Evolutionary conservation across 2,113 vertebrate species (phyloP), one percentile per base, ranked within the genome.

Genomic region (Nesoenas mayeri): DNA sequence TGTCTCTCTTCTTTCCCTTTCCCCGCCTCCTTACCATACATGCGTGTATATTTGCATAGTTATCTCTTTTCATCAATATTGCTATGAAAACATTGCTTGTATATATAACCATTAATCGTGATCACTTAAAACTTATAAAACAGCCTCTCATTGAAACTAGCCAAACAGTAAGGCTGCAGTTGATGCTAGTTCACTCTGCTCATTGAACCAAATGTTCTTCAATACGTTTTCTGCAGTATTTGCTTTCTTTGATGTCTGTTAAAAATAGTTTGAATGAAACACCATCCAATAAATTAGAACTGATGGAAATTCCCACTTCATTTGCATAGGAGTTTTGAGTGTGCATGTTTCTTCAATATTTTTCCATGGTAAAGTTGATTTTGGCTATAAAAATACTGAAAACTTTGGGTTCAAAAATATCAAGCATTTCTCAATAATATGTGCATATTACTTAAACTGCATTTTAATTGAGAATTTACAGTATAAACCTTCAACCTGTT

Each of bases 201-300:
- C 36, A 32, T 85, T 91, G 82, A 95, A 91, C 50, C 58, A 86
- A 91, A 80, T 71, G 56, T 89, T 93, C 81, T 85, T 77, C 85
- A 84, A 15, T 85, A 79, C 92, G 56, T 81, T 90, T 96, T 66
- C 72, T 91, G 36, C 73, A 79, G 65, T 90, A 71, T 85, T 94
- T 80, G 16, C 79, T 91, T 92, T 79, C 48, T 81, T 24, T 74
- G 72, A 31, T 73, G 16, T 62, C 47, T 95, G 75, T 61, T 92
- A 69, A 95, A 96, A 93, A 93, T 88, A 94, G 38, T 48, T 40
- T 79, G 65, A 91, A 84, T 93, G 53, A 88, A 92, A 81, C 6
- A 0, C 26, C 21, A 84, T 71, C 67, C 64, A 74, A 26, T 78
- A 92, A 88, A 81, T 36, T 36, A 65, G 28, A 88, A 38, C 57